Evolutionary conservation across 1,140 invertebrate species (phyloP).

Genomic region (Myzus persicae): DNA sequence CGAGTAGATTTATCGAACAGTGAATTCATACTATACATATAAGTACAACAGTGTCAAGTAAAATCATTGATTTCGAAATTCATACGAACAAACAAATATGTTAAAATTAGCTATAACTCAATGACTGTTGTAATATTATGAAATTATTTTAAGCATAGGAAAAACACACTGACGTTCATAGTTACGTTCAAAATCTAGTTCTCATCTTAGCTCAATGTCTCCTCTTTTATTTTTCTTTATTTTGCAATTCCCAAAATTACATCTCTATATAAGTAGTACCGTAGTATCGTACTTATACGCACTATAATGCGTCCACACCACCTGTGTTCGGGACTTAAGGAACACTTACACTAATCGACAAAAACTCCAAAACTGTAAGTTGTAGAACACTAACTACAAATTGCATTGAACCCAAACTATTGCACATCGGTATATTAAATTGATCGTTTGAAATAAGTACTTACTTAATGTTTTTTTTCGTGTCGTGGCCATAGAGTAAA

Average conservation of each 20-base stretch:
- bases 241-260: neutral
- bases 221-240: neutral
- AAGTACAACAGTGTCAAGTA: neutral
- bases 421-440: neutral
- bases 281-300: neutral
- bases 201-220: neutral
- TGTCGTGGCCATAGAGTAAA: neutral
- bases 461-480: neutral
- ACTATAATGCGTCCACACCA: neutral
- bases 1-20: neutral
- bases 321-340: neutral
- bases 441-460: neutral
- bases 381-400: neutral
- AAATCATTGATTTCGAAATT: neutral
- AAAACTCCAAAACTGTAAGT: neutral
- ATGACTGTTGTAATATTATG: neutral
- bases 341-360: conserved; percentile 9
- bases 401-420: neutral
- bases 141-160: neutral
- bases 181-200: neutral
- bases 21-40: neutral
- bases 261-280: neutral
- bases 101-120: neutral
- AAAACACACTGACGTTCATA: neutral
- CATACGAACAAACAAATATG: neutral